These are phyloP conservation scores for Euzetes globulus DNA, from an alignment of 2,888 invertebrate genomes.

Conservation along the genomic window DNA sequence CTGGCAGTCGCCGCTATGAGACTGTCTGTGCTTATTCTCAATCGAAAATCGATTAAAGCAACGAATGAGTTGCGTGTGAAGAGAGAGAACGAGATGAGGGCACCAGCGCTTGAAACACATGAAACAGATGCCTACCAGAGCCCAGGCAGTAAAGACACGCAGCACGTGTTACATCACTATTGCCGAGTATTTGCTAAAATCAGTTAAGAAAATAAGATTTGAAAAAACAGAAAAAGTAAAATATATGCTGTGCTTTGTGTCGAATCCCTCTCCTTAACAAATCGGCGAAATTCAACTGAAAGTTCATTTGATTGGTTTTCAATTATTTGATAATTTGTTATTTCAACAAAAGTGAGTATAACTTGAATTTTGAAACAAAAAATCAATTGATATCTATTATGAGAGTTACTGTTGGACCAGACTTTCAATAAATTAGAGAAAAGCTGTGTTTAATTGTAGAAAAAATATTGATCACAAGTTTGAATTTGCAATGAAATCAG, in stretches of 20 bases:
- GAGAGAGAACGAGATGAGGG: conserved; percentile 15
- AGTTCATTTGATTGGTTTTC: not conserved
- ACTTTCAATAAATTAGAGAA: too few species aligned
- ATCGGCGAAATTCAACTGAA: not conserved
- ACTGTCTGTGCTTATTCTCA: conserved; percentile 11
- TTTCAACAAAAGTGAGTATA: not conserved
- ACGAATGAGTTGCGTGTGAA: conserved; percentile 18
- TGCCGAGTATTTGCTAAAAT: not conserved
- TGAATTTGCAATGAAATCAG: not conserved
- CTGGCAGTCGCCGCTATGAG: not conserved
- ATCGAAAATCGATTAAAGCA: conserved; percentile 26
- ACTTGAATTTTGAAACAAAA: not conserved
- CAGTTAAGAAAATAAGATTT: not conserved
- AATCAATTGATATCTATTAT: too few species aligned
- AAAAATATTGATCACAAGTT: not conserved
- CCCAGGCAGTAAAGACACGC: not conserved
- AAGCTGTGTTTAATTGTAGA: not conserved
- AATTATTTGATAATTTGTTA: not conserved
- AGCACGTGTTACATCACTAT: conserved; percentile 4
- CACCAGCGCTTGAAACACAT: conserved; percentile 11
- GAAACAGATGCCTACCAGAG: conserved; percentile 22
- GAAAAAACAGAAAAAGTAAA: not conserved
- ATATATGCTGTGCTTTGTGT: not conserved
- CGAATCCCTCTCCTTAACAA: not conserved
- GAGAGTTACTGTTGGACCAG: too few species aligned